phyloP scores from a whole-genome alignment of 2,113 vertebrate genomes.

The Capricornis sumatraensis region DNA sequence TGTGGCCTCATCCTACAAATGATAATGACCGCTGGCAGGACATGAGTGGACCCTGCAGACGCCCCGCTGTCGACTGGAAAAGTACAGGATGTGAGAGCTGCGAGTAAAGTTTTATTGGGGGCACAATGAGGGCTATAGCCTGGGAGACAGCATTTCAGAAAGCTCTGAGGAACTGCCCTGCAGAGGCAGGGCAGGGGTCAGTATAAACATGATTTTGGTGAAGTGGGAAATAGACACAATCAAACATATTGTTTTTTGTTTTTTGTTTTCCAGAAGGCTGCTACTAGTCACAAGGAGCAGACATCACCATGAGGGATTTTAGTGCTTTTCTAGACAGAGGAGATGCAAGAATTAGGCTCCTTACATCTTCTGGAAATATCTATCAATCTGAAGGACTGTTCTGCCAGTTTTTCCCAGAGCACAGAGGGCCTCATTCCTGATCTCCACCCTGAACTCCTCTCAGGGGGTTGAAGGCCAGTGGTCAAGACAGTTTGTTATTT shows the following conservation, averaged over 20 bases:
- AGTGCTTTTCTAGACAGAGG: neutral
- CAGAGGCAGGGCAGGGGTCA: neutral
- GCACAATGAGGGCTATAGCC: neutral
- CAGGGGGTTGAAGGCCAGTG: neutral
- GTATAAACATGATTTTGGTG: fast-evolving
- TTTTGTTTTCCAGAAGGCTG: neutral
- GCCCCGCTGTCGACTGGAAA: fast-evolving
- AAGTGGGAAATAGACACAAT: neutral
- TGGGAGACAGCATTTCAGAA: neutral
- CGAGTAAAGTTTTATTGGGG: neutral
- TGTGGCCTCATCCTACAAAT: fast-evolving
- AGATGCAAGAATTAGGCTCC: neutral
- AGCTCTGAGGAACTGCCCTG: neutral
- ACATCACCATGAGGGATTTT: neutral
- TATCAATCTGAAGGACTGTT: neutral
- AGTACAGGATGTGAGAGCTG: neutral
- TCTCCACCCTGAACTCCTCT: neutral
- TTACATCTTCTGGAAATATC: neutral
- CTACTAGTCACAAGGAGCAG: neutral
- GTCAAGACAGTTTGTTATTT: neutral
- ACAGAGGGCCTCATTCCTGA: neutral
- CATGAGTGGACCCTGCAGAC: fast-evolving
- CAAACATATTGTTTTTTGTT: neutral
- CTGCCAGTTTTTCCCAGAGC: neutral
- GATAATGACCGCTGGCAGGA: fast-evolving